These are phyloP conservation scores for Ricordea florida DNA, from an alignment of 92 coral and sea anemone species.

Conservation along the genomic window DNA sequence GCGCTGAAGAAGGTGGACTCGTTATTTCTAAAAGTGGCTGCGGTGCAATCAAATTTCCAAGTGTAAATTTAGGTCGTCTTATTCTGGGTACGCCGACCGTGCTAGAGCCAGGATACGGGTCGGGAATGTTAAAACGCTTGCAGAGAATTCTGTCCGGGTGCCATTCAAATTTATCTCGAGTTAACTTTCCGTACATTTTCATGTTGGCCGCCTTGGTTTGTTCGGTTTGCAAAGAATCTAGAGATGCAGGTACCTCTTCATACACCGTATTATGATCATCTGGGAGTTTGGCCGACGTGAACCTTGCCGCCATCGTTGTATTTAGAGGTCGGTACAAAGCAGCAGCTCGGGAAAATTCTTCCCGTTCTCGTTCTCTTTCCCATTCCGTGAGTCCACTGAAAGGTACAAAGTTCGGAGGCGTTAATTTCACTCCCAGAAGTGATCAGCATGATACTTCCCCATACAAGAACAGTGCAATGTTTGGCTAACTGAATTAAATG, in stretches of 20 bases:
- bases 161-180: slow-evolving; percentile 91
- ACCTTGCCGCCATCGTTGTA: slow-evolving; percentile 88
- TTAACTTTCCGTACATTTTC: slow-evolving; percentile 95
- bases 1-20: background rate
- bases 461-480: no score
- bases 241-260: slow-evolving; percentile 45
- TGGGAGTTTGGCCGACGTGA: slow-evolving; percentile 80
- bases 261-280: slow-evolving; percentile 63
- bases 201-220: slow-evolving; percentile 71
- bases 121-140: slow-evolving; percentile 94
- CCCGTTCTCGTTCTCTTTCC: slow-evolving; percentile 96
- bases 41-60: slow-evolving; percentile 48
- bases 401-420: no score
- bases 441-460: no score
- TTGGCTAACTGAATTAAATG: no score
- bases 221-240: slow-evolving; percentile 39
- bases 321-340: slow-evolving; percentile 82
- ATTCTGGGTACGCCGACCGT: slow-evolving; percentile 69
- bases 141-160: slow-evolving; percentile 90
- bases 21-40: background rate
- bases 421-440: no score
- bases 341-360: slow-evolving; percentile 90
- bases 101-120: slow-evolving; percentile 88
- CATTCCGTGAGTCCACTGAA: slow-evolving; percentile 89
- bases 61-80: slow-evolving; percentile 72